phyloP scores from a whole-genome alignment of 2,888 invertebrate species.

The Rhingia campestris region DNA sequence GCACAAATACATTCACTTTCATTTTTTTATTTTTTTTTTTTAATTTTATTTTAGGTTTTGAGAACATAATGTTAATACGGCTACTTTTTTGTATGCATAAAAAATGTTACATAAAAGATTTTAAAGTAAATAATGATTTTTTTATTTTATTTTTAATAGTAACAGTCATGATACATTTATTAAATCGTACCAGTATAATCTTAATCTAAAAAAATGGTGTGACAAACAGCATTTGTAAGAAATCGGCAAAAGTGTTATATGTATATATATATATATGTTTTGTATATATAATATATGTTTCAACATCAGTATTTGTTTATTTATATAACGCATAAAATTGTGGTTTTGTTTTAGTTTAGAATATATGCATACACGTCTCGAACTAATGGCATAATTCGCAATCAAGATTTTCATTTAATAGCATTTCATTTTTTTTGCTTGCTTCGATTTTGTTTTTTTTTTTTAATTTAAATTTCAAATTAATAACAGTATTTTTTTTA shows the following conservation, averaged over 20 bases:
- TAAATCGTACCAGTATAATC: slow-evolving; percentile 49
- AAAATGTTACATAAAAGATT: slow-evolving; percentile 50
- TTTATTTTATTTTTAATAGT: slow-evolving; percentile 48
- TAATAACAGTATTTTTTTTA: slow-evolving; percentile 19
- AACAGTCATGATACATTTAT: slow-evolving; percentile 65
- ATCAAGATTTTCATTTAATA: slow-evolving; percentile 20
- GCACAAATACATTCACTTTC: slow-evolving; percentile 44
- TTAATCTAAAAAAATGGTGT: slow-evolving; percentile 37
- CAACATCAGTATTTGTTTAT: slow-evolving; percentile 14
- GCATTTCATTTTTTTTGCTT: slow-evolving; percentile 2
- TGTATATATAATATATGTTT: slow-evolving; percentile 60
- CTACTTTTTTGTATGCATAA: slow-evolving; percentile 45
- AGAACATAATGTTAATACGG: slow-evolving; percentile 53
- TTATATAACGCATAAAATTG: slow-evolving; percentile 45
- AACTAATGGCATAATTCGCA: slow-evolving; percentile 30
- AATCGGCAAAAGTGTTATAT: slow-evolving; percentile 26
- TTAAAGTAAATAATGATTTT: slow-evolving; percentile 49
- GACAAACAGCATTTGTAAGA: slow-evolving; percentile 43
- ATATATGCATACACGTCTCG: slow-evolving; percentile 58
- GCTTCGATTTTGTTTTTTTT: not conserved
- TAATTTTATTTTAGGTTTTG: no score
- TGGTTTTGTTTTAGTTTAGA: slow-evolving; percentile 64
- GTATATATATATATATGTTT: slow-evolving; percentile 38
- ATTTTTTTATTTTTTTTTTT: not conserved
- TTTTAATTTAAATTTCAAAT: slow-evolving; percentile 5